Base-by-base conservation (phyloP, 2,888 invertebrate genomes). In the Salticus scenicus region DNA sequence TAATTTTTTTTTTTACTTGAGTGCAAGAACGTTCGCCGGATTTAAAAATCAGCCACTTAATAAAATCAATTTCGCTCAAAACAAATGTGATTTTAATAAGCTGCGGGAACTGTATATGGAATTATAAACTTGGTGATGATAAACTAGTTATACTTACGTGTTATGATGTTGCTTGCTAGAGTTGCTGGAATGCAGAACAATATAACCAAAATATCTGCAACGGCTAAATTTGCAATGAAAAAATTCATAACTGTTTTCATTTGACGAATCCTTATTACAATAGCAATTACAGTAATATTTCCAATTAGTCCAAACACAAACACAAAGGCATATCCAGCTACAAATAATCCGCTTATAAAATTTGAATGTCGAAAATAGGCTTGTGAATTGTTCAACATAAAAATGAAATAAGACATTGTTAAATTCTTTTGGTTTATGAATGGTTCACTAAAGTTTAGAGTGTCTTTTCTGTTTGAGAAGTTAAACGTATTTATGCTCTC, bases 171-270 rank as follows among this genome's bases (percentile, higher is more conserved):
- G 93, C 97, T 96, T 94, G 97, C 95, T 89, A 98, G 93, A 17
- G 97, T 98, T 1, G 97, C 97, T 0, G 97, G 98, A 89, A 98
- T 92, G 91, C 97, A 98, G 92, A 98, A 96, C 86, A 97, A 94
- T 91, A 97, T 95, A 90, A 98, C 97, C 90, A 98, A 93, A 88
- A 98, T 95, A 91, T 98, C 98, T 87, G 98, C 98, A 47, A 97
- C 94, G 51, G 98, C 98, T 90, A 98, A 93, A 92, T 97, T 97
- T 89, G 96, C 96, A 7, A 83, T 71, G 28, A 66, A 83, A 12
- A 47, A 83, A 28, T 83, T 76, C 12, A 71, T 83, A 8, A 83
- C 83, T 0, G 71, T 76, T n/a, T 66, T 42, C 76, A 71, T 83
- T 24, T 33, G 28, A n/a, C 41, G 33, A 27, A 51, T 51, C 37